Base-by-base conservation (phyloP, 1,140 invertebrate species). In the Cecropterus lyciades region DNA sequence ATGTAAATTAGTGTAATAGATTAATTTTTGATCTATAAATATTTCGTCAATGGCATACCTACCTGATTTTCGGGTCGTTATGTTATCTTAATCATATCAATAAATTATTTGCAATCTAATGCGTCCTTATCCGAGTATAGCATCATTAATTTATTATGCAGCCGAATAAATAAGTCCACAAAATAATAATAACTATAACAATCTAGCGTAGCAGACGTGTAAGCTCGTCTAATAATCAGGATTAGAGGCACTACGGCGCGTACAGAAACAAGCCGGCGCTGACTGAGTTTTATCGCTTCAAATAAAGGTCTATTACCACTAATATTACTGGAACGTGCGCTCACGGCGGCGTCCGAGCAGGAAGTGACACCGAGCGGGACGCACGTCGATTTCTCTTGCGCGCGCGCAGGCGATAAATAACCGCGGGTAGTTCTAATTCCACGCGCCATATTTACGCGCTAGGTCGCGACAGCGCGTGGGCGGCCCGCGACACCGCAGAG, bases 381-480 rank as follows among this genome's bases (percentile, higher is more conserved):
- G 75, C 71, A 69, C 72, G 77, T 79, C 82, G 80, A 85, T 85
- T 85, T 85, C 85, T 82, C 80, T 48, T 63, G 70, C 51, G 69
- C 75, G 72, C 59, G 71, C 70, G 64, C 68, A 45, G 60, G 77
- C 75, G 75, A 85, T 84, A 89, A 87, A 89, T 87, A 85, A 85
- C 67, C 66, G 79, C 77, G 79, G 79, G 82, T 84, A 85, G 82
- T 77, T 85, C 79, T 87, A 84, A 87, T 89, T 89, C 84, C 77
- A 73, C 75, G 73, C 71, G 72, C 75, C 75, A 85, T 89, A 86
- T 85, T 87, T 87, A 85, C 82, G 82, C 73, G 67, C 65, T 69
- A 67, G 70, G 72, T 73, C 73, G 66, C 72, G 65, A 73, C 57
- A 57, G 67, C 66, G 81, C 75, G 84, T 83, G 73, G 80, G 79